Evolutionary conservation across 2,888 invertebrate species (phyloP), one percentile per base, ranked within the genome.

Genomic region (Stenoptilia bipunctidactyla): DNA sequence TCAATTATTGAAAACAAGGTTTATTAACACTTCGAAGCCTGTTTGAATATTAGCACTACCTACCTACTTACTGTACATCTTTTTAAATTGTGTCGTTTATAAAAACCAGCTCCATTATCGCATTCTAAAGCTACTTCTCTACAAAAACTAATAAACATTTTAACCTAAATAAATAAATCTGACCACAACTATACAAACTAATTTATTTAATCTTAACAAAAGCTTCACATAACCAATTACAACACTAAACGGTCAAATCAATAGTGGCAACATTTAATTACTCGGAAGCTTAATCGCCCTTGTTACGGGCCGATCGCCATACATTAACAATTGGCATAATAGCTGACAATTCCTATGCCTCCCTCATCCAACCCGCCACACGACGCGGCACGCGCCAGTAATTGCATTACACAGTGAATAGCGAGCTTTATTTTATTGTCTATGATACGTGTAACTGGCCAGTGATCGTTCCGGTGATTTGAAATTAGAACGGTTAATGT

Each of bases 251-350:
- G 58, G 48, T 55, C 14, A 63, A 73, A 77, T 80, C 71, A 71
- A 77, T 72, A 63, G 66, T 66, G 58, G 57, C 57, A 53, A 56
- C 61, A 62, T 51, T 65, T 70, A 71, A 77, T 74, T 77, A 62
- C 64, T 51, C 45, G 42, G 57, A 57, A 47, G 54, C 61, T 61
- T 56, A 67, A 74, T 59, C 52, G 68, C 65, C 64, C 63, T 58
- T 58, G 70, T 75, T 64, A 69, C 64, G 59, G 55, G 57, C 55
- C 60, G 56, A 59, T 63, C 47, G 66, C 68, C 54, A 65, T 66
- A 65, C 69, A 77, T 77, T 72, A 66, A 66, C 68, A 61, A 68
- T 69, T 59, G 75, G 69, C 53, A 75, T 76, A 71, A 75, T 75
- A 60, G 72, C 64, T 59, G 67, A 71, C 65, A 20, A 20, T 51